Evolutionary conservation across 2,888 invertebrate species (phyloP), one percentile per base, ranked within the genome.

Genomic region (Drosophila austrosaltans): DNA sequence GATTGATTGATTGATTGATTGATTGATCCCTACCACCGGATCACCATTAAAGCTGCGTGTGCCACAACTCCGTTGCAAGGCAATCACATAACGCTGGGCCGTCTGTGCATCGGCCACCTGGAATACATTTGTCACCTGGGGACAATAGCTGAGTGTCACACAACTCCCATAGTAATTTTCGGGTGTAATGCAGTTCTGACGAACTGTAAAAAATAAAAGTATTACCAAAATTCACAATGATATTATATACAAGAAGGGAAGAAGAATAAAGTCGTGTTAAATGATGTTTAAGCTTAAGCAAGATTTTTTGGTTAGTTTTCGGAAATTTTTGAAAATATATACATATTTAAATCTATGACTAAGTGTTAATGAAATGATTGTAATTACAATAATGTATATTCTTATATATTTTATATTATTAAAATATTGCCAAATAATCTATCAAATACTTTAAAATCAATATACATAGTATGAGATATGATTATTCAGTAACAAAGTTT

Each of bases 121-220:
- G 63, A 90, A 92, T 1, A 90, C 75, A 68, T 90, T 85, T 16
- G 81, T 77, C 42, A 91, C 86, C 60, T 89, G 85, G 6, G 91
- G 91, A 56, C 92, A 92, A 68, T 81, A 83, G 59, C 70, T 87
- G 6, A 92, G 75, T 2, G 76, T 63, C 53, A 91, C 86, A 75
- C 92, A 92, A 20, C 75, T 78, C 3, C 92, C 92, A 65, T 89
- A 83, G 57, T 86, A 86, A 25, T 90, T 90, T 73, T 92, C 91
- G 5, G 92, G 91, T 1, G 91, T 90, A 10, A 89, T 72, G 75
- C 92, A 92, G 62, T 83, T 78, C 75, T 82, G 83, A 0, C 90
- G 81, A 63, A 64, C 85, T 85, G 30, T 6, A 54, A 53, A 10
- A 16, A 25, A 30, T 1, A n/a, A 53, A 7, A 2, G 16, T 20